Evolutionary conservation across 64 coral and sea anemone genomes (phyloP), one percentile per base, ranked within the genome.

Genomic region (Actinia tenebrosa): DNA sequence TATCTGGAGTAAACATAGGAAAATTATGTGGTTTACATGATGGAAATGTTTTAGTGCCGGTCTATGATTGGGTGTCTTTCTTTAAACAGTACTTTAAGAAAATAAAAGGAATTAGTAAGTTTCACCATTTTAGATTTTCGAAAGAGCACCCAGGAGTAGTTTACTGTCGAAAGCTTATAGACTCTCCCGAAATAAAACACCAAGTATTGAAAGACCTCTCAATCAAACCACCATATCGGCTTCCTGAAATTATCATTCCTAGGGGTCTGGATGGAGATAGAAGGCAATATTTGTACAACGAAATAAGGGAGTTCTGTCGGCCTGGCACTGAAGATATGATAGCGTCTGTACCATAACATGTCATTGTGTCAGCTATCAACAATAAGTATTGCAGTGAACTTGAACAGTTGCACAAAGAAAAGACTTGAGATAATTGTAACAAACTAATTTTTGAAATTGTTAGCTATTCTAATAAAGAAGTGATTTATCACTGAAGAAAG

Each of bases 281-380:
- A 45, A 75, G 54, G 60, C 64, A 25, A 19, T 84, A 85, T 90
- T 60, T 90, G 50, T 59, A 61, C 52, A 77, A 50, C 56, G 89
- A 90, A 42, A 90, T 90, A 15, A 77, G 82, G 50, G 81, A 90
- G 68, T 90, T 85, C 30, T 90, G 81, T 55, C 81, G 89, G 4
- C 63, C 82, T 64, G 89, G 89, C 9, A 90, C 89, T 43, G 82
- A 90, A 45, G 89, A 90, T 84, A 78, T 84, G 26, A 50, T 90
- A 59, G 89, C 89, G 20, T 82, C 89, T 77, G 81, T 64, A 30
- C 80, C 64, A n/a, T n/a, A n/a, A n/a, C n/a, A n/a, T n/a, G n/a
- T n/a, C n/a, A n/a, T n/a, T n/a, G n/a, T n/a, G n/a, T n/a, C n/a
- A n/a, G n/a, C n/a, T n/a, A n/a, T n/a, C n/a, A n/a, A n/a, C n/a